Evolutionary conservation across 2,888 invertebrate genomes (phyloP).

Genomic region (Abrostola triplasia): DNA sequence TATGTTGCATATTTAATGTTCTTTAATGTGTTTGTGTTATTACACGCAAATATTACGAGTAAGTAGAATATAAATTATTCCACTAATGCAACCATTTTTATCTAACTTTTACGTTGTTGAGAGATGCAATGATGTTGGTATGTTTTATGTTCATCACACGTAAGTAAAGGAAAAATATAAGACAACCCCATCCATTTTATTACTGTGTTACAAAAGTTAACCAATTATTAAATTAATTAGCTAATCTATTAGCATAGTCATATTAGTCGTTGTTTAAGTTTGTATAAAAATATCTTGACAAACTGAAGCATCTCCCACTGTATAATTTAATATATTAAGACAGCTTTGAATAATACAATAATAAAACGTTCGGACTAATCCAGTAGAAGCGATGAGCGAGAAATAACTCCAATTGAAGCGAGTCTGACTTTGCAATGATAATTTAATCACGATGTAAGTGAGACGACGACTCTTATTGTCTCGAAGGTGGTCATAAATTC

Average conservation of each 20-base stretch:
- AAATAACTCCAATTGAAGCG: slow-evolving; percentile 68
- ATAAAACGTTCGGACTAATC: slow-evolving; percentile 67
- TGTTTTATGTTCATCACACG: too few species aligned
- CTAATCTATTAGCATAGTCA: too few species aligned
- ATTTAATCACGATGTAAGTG: slow-evolving; percentile 83
- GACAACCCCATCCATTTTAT: too few species aligned
- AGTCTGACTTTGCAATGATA: slow-evolving; percentile 84
- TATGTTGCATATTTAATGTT: not conserved
- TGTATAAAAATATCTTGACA: slow-evolving; percentile 17
- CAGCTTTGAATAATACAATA: slow-evolving; percentile 63
- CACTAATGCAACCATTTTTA: too few species aligned
- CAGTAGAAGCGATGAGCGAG: slow-evolving; percentile 65
- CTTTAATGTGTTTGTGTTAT: not conserved
- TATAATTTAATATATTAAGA: slow-evolving; percentile 47
- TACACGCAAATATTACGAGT: not conserved
- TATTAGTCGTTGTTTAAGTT: not conserved
- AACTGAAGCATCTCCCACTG: slow-evolving; percentile 27
- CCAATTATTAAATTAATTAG: too few species aligned
- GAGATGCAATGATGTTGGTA: too few species aligned
- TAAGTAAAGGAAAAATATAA: too few species aligned
- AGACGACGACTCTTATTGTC: slow-evolving; percentile 73
- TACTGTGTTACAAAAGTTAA: too few species aligned
- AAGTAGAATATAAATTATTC: too few species aligned
- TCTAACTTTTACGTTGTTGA: too few species aligned
- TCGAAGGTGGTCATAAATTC: slow-evolving; percentile 73